A percentile compares a stretch with the other conserved stretches of the same genome.
Evolutionary conservation across 2,797 vertebrate species (phyloP).

Genomic region (Geotrypetes seraphini): DNA sequence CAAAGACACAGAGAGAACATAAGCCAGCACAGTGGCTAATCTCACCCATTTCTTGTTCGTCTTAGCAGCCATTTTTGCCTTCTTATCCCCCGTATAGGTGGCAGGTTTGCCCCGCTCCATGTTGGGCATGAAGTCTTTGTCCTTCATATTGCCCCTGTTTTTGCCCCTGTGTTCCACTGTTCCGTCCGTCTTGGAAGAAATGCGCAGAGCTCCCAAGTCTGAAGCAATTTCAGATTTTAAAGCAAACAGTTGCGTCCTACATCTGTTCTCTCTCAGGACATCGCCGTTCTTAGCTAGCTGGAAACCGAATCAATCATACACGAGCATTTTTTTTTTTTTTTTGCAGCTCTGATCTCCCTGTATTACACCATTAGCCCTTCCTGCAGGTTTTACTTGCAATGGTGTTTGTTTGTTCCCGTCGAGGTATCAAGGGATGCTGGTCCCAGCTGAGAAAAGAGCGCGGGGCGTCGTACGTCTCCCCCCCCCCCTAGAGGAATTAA

Average conservation of each 20-base stretch:
- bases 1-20: slow-evolving; percentile 92
- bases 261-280: not conserved
- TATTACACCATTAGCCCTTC: not conserved
- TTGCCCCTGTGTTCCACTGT: slow-evolving; percentile 88
- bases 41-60: slow-evolving; percentile 98
- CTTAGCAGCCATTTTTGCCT: slow-evolving; percentile 98
- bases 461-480: not conserved
- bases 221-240: too few relatives aligned
- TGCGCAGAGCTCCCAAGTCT: too few relatives aligned
- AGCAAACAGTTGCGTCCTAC: too few relatives aligned
- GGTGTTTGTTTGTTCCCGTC: not conserved
- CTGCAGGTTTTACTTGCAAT: not conserved
- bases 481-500: not conserved
- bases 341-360: not conserved
- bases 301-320: not conserved
- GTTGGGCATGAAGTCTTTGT: slow-evolving; percentile 86
- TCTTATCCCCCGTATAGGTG: slow-evolving; percentile 97
- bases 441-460: not conserved
- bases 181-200: slow-evolving; percentile 81
- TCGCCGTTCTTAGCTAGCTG: not conserved
- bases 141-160: slow-evolving; percentile 83
- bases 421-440: not conserved
- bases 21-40: slow-evolving; percentile 93
- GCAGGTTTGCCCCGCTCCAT: slow-evolving; percentile 95
- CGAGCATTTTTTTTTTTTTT: too few relatives aligned